Percentiles rank a stretch among this genome's conserved stretches.
Evolutionary conservation across 2,888 invertebrate species (phyloP).

Genomic region (Aleiodes alternator): DNA sequence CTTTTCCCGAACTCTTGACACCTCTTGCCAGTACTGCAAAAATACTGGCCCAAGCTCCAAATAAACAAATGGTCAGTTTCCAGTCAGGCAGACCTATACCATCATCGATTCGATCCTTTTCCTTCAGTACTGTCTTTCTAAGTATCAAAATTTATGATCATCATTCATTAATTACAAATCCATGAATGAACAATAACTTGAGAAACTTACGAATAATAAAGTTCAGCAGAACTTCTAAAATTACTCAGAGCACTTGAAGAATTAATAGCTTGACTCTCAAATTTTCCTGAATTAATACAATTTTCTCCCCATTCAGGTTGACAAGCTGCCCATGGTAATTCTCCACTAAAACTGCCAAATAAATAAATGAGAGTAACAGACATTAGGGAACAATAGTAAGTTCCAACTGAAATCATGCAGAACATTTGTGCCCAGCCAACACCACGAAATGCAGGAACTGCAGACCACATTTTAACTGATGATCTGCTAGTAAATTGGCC

Average conservation of each 20-base stretch:
- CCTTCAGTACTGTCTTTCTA: slow-evolving; percentile 78
- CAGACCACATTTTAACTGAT: slow-evolving; percentile 84
- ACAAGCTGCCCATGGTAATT: slow-evolving; percentile 76
- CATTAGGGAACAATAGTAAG: slow-evolving; percentile 77
- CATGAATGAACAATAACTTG: slow-evolving; percentile 3
- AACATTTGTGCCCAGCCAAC: slow-evolving; percentile 77
- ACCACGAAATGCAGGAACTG: slow-evolving; percentile 86
- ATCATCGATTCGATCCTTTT: slow-evolving; percentile 76
- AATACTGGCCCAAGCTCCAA: slow-evolving; percentile 78
- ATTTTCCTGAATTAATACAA: slow-evolving; percentile 65
- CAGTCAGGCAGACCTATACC: slow-evolving; percentile 79
- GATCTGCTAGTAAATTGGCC: slow-evolving; percentile 91
- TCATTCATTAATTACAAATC: not conserved
- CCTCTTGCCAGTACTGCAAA: slow-evolving; percentile 78
- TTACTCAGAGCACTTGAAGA: slow-evolving; percentile 29
- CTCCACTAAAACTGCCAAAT: slow-evolving; percentile 73
- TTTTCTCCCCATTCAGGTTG: slow-evolving; percentile 69
- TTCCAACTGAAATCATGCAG: slow-evolving; percentile 74
- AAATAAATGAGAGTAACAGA: slow-evolving; percentile 76
- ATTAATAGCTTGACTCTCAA: slow-evolving; percentile 36
- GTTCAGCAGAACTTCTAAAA: slow-evolving; percentile 68
- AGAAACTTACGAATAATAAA: slow-evolving; percentile 67
- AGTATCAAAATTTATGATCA: slow-evolving; percentile 14
- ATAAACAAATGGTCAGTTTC: slow-evolving; percentile 77
- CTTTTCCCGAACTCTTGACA: slow-evolving; percentile 80